Base-by-base conservation (phyloP, 2,888 invertebrate species). In the Idaea aversata region DNA sequence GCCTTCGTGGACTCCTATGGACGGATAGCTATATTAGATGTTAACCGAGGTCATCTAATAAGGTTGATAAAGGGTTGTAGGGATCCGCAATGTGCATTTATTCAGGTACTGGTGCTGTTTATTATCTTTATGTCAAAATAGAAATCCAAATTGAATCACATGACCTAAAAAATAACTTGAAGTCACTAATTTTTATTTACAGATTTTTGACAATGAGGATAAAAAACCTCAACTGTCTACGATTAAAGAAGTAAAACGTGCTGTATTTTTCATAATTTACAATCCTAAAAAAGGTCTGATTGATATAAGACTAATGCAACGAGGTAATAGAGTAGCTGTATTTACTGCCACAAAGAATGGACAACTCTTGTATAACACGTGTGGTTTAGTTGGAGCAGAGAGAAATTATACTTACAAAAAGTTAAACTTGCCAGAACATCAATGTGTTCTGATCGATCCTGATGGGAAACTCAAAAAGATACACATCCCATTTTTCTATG, bases 21-120 rank as follows among this genome's bases (percentile, higher is more conserved):
- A 35, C 94, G 99, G 66, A 97, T 99, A 0, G 94, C 97, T 60
- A 92, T 99, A 15, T 88, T 99, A 47, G 98, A 99, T 87, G 95
- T 97, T 15, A 94, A 94, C 62, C 94, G 94, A 72, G 98, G 98
- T 0, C 94, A 96, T 64, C 95, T 97, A 34, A 89, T 98, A 58
- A 94, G 98, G 63, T 95, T 99, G 81, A 98, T 98, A 94, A 99
- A 99, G 93, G 99, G 99, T 4, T 99, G 98, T 86, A 94, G 99
- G 63, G 98, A 99, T 83, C 99, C 99, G 0, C 97, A 99, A 83
- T 97, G 98, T 84, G 98, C 97, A 3, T 99, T 99, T 95, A 93
- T 99, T 59, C 97, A 97, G 88, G 96, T 47, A 47, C 7, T 47
- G 13, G 4, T 47, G 47, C 47, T 47, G 13, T 10, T 10, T 47